phyloP scores from a whole-genome alignment of 2,888 invertebrate genomes.

The Temnothorax ravouxi region DNA sequence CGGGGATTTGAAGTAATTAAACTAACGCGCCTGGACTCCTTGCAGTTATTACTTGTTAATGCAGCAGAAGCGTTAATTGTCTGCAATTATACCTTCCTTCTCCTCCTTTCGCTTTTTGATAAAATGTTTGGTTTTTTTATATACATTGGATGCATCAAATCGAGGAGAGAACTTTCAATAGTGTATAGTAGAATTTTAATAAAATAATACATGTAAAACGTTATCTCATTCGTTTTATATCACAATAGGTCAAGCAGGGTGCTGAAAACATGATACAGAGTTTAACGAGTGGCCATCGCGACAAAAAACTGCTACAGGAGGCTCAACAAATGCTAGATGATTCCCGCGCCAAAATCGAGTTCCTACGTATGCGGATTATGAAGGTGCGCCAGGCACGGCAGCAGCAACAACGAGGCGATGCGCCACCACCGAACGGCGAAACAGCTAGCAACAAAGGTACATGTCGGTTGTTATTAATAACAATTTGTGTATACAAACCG shows the following conservation, averaged over 20 bases:
- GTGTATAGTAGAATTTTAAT: background rate
- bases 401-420: constrained; percentile 83
- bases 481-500: background rate
- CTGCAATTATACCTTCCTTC: constrained; percentile 7
- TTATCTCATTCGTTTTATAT: background rate
- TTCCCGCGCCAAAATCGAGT: constrained; percentile 99
- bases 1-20: constrained; percentile 63
- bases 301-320: constrained; percentile 97
- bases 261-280: constrained; percentile 99
- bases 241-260: constrained; percentile 94
- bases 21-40: constrained; percentile 30
- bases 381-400: constrained; percentile 88
- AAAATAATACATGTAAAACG: background rate
- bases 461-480: constrained; percentile 5
- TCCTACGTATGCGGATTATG: constrained; percentile 97
- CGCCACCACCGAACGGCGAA: constrained; percentile 84
- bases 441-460: constrained; percentile 83
- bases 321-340: constrained; percentile 99
- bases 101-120: background rate
- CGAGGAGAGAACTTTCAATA: background rate
- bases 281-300: constrained; percentile 94
- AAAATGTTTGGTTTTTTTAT: background rate
- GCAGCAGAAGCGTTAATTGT: constrained; percentile 2
- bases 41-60: constrained; percentile 17
- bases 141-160: background rate